Percentiles rank a stretch among this genome's conserved stretches.
Conservation (phyloP, 2,113 vertebrate genomes). For the Podarcis cretensis region DNA sequence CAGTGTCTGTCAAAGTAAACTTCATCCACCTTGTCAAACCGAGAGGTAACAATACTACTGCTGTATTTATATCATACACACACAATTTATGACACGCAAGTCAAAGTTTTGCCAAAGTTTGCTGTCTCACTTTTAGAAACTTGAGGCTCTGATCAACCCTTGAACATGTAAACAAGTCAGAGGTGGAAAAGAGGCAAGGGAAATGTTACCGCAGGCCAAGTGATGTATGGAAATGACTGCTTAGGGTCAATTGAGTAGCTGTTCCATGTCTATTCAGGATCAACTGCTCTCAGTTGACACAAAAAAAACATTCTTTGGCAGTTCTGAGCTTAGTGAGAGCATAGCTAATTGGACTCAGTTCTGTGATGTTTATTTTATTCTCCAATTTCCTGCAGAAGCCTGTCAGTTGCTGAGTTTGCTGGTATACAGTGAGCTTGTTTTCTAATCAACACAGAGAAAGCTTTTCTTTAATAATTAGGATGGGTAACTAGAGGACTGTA, state of each 20-base stretch:
- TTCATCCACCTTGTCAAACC: neutral
- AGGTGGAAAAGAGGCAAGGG: neutral
- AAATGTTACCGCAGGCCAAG: neutral
- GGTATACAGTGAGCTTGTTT: neutral
- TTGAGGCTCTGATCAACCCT: neutral
- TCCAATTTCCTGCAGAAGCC: neutral
- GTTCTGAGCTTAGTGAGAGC: neutral
- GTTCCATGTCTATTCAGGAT: neutral
- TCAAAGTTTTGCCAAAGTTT: neutral
- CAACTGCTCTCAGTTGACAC: neutral
- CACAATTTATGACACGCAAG: too few relatives aligned
- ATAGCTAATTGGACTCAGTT: neutral
- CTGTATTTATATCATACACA: neutral
- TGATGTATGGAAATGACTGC: neutral
- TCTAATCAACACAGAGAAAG: neutral
- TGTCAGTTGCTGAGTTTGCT: neutral
- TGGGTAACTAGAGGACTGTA: neutral
- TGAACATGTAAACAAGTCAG: neutral
- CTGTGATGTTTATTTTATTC: neutral
- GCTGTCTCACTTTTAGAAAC: neutral
- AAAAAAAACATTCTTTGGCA: neutral
- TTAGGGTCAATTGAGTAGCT: neutral
- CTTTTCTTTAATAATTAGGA: neutral
- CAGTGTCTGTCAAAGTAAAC: neutral
- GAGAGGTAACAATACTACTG: neutral